These are phyloP conservation scores for Tetragonisca angustula DNA, from an alignment of 2,888 invertebrate genomes.

Conservation along the genomic window DNA sequence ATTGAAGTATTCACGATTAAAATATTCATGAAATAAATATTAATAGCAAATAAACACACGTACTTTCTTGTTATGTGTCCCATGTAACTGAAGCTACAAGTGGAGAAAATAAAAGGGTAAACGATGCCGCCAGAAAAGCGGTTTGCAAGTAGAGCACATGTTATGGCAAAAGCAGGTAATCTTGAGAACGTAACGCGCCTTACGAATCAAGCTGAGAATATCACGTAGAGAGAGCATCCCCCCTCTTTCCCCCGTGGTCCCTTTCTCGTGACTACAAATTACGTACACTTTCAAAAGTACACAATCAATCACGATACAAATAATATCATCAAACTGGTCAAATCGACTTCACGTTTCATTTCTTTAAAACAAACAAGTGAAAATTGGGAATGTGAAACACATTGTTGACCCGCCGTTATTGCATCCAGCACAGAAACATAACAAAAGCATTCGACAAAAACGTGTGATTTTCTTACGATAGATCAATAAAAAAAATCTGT, in stretches of 20 bases:
- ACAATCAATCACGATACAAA: slow-evolving; percentile 34
- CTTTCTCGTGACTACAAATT: slow-evolving; percentile 55
- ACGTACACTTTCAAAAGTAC: slow-evolving; percentile 45
- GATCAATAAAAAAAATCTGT: slow-evolving; percentile 49
- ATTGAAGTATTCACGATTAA: neutral
- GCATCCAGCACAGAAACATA: slow-evolving; percentile 38
- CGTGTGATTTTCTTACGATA: slow-evolving; percentile 52
- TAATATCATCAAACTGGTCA: slow-evolving; percentile 20
- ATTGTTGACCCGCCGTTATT: slow-evolving; percentile 32
- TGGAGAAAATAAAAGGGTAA: slow-evolving; percentile 40
- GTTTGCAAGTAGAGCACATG: slow-evolving; percentile 67
- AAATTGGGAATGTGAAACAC: neutral
- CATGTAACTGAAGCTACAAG: slow-evolving; percentile 32
- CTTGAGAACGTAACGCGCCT: slow-evolving; percentile 72
- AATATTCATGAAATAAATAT: neutral
- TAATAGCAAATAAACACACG: slow-evolving; percentile 20
- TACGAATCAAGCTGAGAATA: slow-evolving; percentile 70
- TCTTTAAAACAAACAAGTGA: neutral
- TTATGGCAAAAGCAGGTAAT: slow-evolving; percentile 65
- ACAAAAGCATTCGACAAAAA: slow-evolving; percentile 38
- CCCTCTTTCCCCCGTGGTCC: slow-evolving; percentile 53
- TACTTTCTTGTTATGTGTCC: neutral
- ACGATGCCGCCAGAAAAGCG: slow-evolving; percentile 58
- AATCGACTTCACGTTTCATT: neutral
- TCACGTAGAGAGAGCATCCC: slow-evolving; percentile 67